Conservation (phyloP, 2,113 vertebrate genomes). For the Arenaria interpres region DNA sequence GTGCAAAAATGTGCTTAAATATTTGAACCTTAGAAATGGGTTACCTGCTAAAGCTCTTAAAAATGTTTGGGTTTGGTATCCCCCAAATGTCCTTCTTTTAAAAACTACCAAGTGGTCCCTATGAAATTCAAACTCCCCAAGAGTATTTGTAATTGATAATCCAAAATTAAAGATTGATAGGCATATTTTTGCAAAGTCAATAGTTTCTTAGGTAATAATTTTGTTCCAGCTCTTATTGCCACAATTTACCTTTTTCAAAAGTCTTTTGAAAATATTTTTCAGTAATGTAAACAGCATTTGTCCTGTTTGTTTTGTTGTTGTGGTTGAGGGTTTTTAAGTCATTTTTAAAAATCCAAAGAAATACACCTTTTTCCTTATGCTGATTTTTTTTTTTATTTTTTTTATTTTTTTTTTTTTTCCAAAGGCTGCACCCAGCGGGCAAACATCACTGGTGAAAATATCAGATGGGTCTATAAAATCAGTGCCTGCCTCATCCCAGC, state of each 20-base stretch:
- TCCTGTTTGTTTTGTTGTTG: background rate
- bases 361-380: background rate
- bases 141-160: background rate
- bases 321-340: fast-evolving
- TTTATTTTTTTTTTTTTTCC: constrained; percentile 42
- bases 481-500: constrained; percentile 82
- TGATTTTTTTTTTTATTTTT: constrained; percentile 4
- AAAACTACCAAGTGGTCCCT: background rate
- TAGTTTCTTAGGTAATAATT: background rate
- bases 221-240: background rate
- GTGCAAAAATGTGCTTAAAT: background rate
- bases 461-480: constrained; percentile 90
- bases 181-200: background rate
- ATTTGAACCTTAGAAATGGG: background rate
- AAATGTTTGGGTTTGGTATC: background rate
- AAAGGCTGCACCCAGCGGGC: constrained; percentile 82
- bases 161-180: background rate
- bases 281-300: background rate
- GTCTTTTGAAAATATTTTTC: background rate
- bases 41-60: background rate
- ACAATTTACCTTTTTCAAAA: background rate
- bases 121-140: background rate
- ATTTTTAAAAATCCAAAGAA: background rate
- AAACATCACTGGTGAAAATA: constrained; percentile 90
- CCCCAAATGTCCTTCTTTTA: background rate